These are phyloP conservation scores for Eptesicus fuscus DNA, from an alignment of 2,113 vertebrate species.

Conservation along the genomic window DNA sequence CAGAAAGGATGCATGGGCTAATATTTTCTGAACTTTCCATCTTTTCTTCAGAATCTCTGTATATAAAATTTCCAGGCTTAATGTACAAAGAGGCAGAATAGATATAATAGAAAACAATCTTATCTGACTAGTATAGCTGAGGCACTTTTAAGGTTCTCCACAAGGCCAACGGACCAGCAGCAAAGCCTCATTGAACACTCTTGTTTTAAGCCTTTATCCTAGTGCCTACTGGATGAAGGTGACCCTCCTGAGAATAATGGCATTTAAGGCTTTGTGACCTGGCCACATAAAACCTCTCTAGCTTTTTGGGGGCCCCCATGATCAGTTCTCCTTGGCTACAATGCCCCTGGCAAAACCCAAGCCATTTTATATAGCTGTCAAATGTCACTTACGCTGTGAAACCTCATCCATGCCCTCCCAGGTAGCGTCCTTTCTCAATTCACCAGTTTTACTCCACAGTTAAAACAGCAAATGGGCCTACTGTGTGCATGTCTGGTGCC, in stretches of 20 bases:
- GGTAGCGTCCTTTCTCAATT: not conserved
- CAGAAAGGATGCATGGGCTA: not conserved
- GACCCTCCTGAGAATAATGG: not conserved
- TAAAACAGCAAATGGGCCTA: not conserved
- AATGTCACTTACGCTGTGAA: not conserved
- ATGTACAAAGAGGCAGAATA: not conserved
- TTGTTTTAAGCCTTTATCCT: not conserved
- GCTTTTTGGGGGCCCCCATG: not conserved
- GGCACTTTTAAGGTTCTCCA: not conserved
- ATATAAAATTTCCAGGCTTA: not conserved
- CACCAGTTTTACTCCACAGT: not conserved
- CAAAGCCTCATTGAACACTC: not conserved
- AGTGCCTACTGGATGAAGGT: not conserved
- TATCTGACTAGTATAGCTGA: not conserved
- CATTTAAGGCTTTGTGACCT: not conserved
- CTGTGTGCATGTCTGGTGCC: not conserved
- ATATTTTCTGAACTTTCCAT: not conserved
- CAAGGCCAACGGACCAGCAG: not conserved
- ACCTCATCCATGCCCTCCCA: accelerated
- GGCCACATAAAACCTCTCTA: not conserved
- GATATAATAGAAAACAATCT: not conserved
- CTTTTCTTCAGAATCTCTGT: not conserved
- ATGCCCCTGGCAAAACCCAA: not conserved
- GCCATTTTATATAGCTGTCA: not conserved
- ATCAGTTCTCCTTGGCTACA: not conserved